Conservation (phyloP, 2,797 vertebrate genomes). For the Sebastes nivosus region DNA sequence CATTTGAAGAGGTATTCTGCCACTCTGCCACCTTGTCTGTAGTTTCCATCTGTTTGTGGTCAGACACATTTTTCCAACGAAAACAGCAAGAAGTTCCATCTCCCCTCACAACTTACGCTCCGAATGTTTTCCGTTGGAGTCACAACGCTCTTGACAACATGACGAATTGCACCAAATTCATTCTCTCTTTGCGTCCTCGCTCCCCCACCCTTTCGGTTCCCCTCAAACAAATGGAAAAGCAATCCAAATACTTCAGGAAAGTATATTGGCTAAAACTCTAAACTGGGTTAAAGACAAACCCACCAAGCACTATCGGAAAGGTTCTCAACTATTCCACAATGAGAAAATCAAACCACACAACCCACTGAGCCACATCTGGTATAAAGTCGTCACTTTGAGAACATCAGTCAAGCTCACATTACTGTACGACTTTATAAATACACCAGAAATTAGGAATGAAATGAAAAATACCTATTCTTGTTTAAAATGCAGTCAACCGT, state of each 20-base stretch:
- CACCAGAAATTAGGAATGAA: background rate
- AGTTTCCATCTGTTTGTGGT: slow-evolving; percentile 47
- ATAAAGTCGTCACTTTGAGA: background rate
- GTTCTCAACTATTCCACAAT: background rate
- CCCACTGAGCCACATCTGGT: background rate
- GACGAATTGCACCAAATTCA: slow-evolving; percentile 9
- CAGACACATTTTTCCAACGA: slow-evolving; percentile 30
- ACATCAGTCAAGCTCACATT: background rate
- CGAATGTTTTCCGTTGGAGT: slow-evolving; percentile 60
- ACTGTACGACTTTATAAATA: background rate
- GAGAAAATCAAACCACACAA: background rate
- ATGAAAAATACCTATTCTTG: background rate
- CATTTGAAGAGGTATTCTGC: background rate
- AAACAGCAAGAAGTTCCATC: background rate
- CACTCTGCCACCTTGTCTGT: background rate
- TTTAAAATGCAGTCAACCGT: background rate
- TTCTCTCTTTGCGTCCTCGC: background rate
- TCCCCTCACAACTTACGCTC: slow-evolving; percentile 20
- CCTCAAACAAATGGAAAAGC: slow-evolving; percentile 36
- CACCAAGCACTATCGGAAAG: background rate
- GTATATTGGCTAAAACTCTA: background rate
- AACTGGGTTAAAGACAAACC: slow-evolving; percentile 1
- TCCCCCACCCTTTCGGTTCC: background rate
- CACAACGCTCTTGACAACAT: slow-evolving; percentile 22
- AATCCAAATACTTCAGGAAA: background rate